Base-by-base conservation (phyloP, 2,888 invertebrate genomes). In the Byasa hedistus region DNA sequence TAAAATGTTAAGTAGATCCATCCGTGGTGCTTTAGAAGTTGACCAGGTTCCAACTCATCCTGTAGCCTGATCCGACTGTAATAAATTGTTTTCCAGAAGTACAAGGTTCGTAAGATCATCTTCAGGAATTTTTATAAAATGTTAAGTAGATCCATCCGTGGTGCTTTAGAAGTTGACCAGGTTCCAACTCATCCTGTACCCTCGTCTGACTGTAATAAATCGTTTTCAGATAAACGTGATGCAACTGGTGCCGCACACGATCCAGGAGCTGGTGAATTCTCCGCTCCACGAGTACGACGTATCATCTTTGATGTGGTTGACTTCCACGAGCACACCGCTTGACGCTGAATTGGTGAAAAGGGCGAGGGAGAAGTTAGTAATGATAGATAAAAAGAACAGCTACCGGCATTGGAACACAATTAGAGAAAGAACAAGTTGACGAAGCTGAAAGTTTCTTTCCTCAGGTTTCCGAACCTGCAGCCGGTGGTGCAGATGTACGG, bases 191-290 rank as follows among this genome's bases (percentile, higher is more conserved):
- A 10, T 32, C 7, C 8, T 32, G 1, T 32, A 32, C 32, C 32
- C 8, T 7, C 10, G 7, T 7, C 10, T 32, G 10, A 32, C 32
- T 10, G 7, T 32, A 32, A 57, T 15, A n/a, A 64, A 12, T 19
- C 21, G 3, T 21, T 59, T 65, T 21, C 69, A 79, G 79, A 61
- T 73, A 19, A 65, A 69, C 44, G 8, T 71, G 17, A 24, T 79
- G 7, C 75, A 73, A 51, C 15, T 72, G 17, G 59, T 70, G 0
- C 79, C 79, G 0, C 22, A 70, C 7, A 69, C 72, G 0, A 68
- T 79, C 5, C 69, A 36, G 1, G 76, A 75, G 22, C 19, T 79
- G 55, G 69, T 75, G 24, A 78, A 76, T 61, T 74, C 72, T 0
- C 0, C 65, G 0, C 57, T 76, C 36, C 65, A 70, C 0, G 32